These are phyloP conservation scores for Drusus annulatus DNA, from an alignment of 1,140 invertebrate genomes.

Conservation along the genomic window DNA sequence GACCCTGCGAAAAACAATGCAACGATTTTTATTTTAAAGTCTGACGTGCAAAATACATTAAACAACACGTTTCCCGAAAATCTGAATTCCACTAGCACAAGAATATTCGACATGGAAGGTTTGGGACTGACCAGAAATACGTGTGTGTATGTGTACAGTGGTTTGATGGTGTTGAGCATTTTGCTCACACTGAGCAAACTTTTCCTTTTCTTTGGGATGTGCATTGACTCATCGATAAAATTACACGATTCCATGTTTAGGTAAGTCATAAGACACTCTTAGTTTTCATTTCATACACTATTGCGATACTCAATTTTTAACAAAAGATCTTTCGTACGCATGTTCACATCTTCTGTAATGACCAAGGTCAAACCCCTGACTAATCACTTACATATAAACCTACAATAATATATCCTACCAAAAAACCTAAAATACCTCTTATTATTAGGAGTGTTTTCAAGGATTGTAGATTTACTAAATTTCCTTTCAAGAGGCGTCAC, in stretches of 20 bases:
- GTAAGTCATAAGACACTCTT: constrained; percentile 41
- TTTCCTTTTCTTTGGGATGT: constrained; percentile 79
- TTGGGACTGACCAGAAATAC: constrained; percentile 62
- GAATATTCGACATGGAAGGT: constrained; percentile 9
- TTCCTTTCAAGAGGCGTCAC: constrained; percentile 76
- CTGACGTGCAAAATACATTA: too few species aligned
- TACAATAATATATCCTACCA: too few species aligned
- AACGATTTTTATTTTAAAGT: neutral
- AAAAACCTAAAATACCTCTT: too few species aligned
- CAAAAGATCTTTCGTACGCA: too few species aligned
- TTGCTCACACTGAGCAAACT: constrained; percentile 68
- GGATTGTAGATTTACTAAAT: too few species aligned
- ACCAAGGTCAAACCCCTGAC: too few species aligned
- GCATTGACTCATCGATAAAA: constrained; percentile 80
- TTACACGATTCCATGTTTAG: constrained; percentile 87
- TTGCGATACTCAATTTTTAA: too few species aligned
- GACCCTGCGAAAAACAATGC: neutral
- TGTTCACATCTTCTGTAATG: too few species aligned
- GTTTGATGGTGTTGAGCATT: constrained; percentile 69
- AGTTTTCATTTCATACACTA: neutral
- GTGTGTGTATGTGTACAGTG: constrained; percentile 75
- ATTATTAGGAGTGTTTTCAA: too few species aligned
- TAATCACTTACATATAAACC: too few species aligned
- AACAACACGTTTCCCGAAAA: neutral
- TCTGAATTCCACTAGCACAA: neutral